Percentiles rank a stretch among this genome's conserved stretches.
phyloP scores from a whole-genome alignment of 2,888 invertebrate genomes.

The Lasioglossum figueresi region DNA sequence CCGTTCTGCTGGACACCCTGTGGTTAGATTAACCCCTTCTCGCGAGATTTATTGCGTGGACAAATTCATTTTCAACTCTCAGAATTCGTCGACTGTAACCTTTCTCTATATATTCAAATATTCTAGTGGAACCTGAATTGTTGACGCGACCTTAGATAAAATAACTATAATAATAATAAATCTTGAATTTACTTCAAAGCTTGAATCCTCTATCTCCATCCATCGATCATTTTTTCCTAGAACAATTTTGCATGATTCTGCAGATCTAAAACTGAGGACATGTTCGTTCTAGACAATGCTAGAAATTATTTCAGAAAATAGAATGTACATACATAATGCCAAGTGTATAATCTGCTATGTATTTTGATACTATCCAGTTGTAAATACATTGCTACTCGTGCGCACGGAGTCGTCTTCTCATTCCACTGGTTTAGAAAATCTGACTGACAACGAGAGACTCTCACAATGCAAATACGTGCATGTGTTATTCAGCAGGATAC shows the following conservation, averaged over 20 bases:
- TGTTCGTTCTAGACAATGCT: too few species aligned
- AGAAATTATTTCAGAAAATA: background rate
- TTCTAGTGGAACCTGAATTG: too few species aligned
- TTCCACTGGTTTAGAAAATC: conserved; percentile 57
- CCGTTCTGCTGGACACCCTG: background rate
- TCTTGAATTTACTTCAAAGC: too few species aligned
- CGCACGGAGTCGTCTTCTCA: conserved; percentile 17
- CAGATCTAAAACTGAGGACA: too few species aligned
- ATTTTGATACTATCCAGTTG: background rate
- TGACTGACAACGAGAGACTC: conserved; percentile 63
- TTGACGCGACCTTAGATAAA: too few species aligned
- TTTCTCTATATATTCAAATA: background rate
- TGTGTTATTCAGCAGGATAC: conserved; percentile 68
- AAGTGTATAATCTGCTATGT: background rate
- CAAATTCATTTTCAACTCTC: background rate
- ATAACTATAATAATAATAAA: too few species aligned
- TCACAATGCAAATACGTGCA: conserved; percentile 63
- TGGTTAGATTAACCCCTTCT: background rate
- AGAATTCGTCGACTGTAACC: background rate
- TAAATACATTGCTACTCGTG: conserved; percentile 34
- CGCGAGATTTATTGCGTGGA: background rate
- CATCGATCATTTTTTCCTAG: too few species aligned
- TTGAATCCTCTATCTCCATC: too few species aligned
- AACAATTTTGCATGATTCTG: too few species aligned
- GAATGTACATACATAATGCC: background rate